Conservation (phyloP, 2,888 invertebrate genomes). For the Agrilus mali region DNA sequence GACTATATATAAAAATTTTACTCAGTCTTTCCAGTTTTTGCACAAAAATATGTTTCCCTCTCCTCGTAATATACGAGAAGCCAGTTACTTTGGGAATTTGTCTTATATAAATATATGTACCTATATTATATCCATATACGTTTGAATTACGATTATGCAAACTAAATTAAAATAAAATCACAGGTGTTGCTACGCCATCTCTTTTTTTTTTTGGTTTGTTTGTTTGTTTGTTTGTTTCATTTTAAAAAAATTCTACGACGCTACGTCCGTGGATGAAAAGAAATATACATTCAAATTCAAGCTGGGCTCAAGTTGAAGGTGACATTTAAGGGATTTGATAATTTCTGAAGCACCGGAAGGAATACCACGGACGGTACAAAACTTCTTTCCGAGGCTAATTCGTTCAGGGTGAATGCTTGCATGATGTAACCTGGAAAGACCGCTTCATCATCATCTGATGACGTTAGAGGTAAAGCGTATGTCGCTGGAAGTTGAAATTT, state of each 20-base stretch:
- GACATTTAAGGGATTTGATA: conserved; percentile 75
- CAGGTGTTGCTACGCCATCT: conserved; percentile 39
- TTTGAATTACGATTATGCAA: conserved; percentile 25
- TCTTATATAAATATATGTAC: conserved; percentile 27
- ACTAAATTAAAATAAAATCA: conserved; percentile 37
- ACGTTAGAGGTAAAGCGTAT: conserved; percentile 48
- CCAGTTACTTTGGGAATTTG: conserved; percentile 20
- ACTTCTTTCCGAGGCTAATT: conserved; percentile 38
- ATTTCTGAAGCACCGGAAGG: conserved; percentile 81
- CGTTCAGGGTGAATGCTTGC: conserved; percentile 85
- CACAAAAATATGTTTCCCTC: conserved; percentile 39
- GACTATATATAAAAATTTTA: conserved; percentile 37
- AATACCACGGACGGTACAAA: conserved; percentile 88
- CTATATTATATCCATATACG: conserved; percentile 19
- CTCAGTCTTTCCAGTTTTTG: conserved; percentile 42
- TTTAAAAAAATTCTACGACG: conserved; percentile 34
- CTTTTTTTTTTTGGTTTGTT: conserved; percentile 6
- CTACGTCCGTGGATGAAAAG: conserved; percentile 25
- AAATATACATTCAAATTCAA: conserved; percentile 35
- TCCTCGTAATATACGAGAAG: conserved; percentile 32
- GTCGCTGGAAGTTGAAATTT: conserved; percentile 46
- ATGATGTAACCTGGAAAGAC: conserved; percentile 50
- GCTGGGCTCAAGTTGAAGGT: conserved; percentile 91
- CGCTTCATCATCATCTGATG: conserved; percentile 10
- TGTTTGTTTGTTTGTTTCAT: conserved; percentile 10